Base-by-base conservation (phyloP, 1,140 invertebrate genomes). In the Hyles vespertilio region DNA sequence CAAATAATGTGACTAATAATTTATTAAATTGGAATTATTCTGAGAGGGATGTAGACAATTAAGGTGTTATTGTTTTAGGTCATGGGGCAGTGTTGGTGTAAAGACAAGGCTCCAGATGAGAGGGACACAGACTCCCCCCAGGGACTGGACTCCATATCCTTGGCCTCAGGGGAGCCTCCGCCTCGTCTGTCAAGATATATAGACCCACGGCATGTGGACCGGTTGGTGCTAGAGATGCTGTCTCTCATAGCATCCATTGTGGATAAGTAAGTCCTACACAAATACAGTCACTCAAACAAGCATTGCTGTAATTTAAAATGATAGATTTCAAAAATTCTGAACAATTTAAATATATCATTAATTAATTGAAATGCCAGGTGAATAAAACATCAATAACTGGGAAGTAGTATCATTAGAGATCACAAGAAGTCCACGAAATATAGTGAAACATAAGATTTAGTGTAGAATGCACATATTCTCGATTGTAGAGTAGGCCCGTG, bases 151-250 rank as follows among this genome's bases (percentile, higher is more conserved):
- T n/a, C 47, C 22, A 48, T 48, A 5, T 48, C n/a, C n/a, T 22
- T 48, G n/a, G n/a, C 47, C 9, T 11, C 47, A 3, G 47, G 47
- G 22, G 58, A 32, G 22, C 43, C 45, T 1, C 44, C 5, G 5
- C 47, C 22, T 6, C 47, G 7, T 11, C 47, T 11, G 22, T 48
- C 9, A 10, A 48, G 47, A 22, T n/a, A 11, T n/a, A 12, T 48
- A 22, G 77, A 91, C 81, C 52, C 90, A 2, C 74, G 78, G 5
- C 75, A 90, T 22, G 92, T 95, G 32, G 94, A 96, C 72, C 91
- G 92, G 65, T 89, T 97, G 48, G 94, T 98, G 11, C 85, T 96
- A 11, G 94, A 97, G 77, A 96, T 95, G 22, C 87, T 97, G 3
- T 90, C 91, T 56, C 91, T 96, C 11, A 95, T 97, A 64, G 91